Conservation (phyloP, 2,113 vertebrate genomes). For the Equus przewalskii region DNA sequence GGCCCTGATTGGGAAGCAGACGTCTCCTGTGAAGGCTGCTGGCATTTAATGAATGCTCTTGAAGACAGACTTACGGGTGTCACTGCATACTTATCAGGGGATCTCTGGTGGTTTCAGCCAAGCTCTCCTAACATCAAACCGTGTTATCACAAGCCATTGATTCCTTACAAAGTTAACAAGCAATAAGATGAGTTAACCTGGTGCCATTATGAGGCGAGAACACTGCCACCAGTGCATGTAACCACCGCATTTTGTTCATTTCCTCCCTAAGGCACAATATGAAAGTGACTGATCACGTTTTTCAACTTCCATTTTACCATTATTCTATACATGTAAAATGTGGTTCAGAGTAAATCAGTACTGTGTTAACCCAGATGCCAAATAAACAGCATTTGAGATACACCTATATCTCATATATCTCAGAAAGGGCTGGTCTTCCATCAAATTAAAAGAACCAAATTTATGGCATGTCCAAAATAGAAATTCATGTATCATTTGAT, state of each 20-base stretch:
- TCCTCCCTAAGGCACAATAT: constrained; percentile 84
- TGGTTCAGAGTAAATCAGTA: constrained; percentile 65
- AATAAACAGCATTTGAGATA: constrained; percentile 65
- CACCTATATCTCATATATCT: constrained; percentile 45
- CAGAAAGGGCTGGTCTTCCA: not conserved
- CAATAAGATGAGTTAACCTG: constrained; percentile 85
- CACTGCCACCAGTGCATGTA: constrained; percentile 83
- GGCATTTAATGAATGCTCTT: not conserved
- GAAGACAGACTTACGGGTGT: not conserved
- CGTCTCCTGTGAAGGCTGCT: not conserved
- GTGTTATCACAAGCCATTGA: constrained; percentile 85
- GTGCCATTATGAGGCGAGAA: constrained; percentile 82
- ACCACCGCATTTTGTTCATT: constrained; percentile 86
- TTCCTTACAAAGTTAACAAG: constrained; percentile 87
- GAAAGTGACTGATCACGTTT: constrained; percentile 83
- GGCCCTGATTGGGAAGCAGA: not conserved
- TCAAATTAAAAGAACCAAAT: constrained; percentile 49
- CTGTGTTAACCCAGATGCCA: constrained; percentile 72
- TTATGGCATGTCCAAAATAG: constrained; percentile 2
- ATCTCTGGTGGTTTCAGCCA: constrained; percentile 80
- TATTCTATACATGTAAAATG: constrained; percentile 82
- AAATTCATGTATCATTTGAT: constrained; percentile 46
- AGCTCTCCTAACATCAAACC: constrained; percentile 81
- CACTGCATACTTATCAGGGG: constrained; percentile 65
- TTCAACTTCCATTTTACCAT: constrained; percentile 83